phyloP scores from a whole-genome alignment of 1,140 invertebrate genomes.

The Armadillidium nasatum region DNA sequence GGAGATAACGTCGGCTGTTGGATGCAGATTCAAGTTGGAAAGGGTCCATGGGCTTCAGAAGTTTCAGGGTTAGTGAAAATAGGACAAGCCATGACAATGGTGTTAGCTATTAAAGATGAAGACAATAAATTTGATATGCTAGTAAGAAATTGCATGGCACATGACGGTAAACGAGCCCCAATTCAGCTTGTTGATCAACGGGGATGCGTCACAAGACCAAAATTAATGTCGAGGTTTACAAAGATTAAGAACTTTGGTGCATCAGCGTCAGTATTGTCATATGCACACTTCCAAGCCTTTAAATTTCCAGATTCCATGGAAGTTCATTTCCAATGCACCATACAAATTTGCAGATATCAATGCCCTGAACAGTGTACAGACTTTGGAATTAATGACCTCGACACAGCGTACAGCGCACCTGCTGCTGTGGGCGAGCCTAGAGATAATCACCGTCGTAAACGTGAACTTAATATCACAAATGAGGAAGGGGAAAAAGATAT shows the following conservation, averaged over 20 bases:
- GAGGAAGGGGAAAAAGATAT: slow-evolving; percentile 66
- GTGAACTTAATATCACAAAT: not conserved
- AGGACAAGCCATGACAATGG: slow-evolving; percentile 96
- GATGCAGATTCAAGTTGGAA: slow-evolving; percentile 67
- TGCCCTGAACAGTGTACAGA: slow-evolving; percentile 78
- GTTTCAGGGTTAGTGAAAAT: slow-evolving; percentile 91
- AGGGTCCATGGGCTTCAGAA: slow-evolving; percentile 91
- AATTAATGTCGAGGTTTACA: slow-evolving; percentile 87
- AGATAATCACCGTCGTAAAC: not conserved
- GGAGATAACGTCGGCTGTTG: slow-evolving; percentile 93
- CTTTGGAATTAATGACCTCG: slow-evolving; percentile 54
- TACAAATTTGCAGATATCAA: slow-evolving; percentile 87
- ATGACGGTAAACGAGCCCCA: slow-evolving; percentile 88
- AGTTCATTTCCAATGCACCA: slow-evolving; percentile 92
- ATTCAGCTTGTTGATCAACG: slow-evolving; percentile 89
- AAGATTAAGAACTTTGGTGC: slow-evolving; percentile 94
- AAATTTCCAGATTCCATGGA: slow-evolving; percentile 96
- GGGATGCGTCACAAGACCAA: slow-evolving; percentile 84
- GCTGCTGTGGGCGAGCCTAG: slow-evolving; percentile 57
- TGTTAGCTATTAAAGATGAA: slow-evolving; percentile 89
- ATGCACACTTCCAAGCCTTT: slow-evolving; percentile 86
- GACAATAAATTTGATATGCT: slow-evolving; percentile 80
- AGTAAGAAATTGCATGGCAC: slow-evolving; percentile 87
- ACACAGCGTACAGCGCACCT: slow-evolving; percentile 50
- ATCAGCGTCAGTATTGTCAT: slow-evolving; percentile 82